These are phyloP conservation scores for Alauda arvensis DNA, from an alignment of 2,797 vertebrate genomes.

Conservation along the genomic window DNA sequence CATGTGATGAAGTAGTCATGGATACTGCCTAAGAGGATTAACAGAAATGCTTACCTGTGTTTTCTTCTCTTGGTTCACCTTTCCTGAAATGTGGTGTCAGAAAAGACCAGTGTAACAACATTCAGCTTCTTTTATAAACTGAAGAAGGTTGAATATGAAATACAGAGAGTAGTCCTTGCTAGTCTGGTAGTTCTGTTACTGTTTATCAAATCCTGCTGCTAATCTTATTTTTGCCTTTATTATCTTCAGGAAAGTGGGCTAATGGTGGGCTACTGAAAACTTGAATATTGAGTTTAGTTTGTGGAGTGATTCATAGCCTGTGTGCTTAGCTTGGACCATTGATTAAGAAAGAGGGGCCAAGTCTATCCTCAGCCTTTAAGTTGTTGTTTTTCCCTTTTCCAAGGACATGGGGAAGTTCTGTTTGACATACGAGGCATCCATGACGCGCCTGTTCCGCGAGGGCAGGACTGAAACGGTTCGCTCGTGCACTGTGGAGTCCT, in stretches of 20 bases:
- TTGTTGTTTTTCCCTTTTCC: not conserved
- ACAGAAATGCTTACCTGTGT: not conserved
- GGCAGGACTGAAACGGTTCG: slow-evolving; percentile 95
- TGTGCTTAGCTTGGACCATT: not conserved
- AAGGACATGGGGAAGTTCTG: slow-evolving; percentile 96
- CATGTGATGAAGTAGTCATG: not conserved
- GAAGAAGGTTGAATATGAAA: not conserved
- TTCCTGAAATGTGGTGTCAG: not conserved
- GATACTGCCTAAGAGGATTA: not conserved
- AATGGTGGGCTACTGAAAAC: not conserved
- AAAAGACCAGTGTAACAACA: not conserved
- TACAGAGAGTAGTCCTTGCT: not conserved
- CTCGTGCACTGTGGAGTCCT: slow-evolving; percentile 87
- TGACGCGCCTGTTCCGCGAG: slow-evolving; percentile 94
- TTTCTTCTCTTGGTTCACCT: not conserved
- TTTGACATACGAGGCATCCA: slow-evolving; percentile 94
- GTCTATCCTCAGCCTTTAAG: not conserved
- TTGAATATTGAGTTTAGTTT: not conserved
- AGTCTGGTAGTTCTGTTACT: not conserved
- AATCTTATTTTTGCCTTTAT: not conserved
- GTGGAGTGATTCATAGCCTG: not conserved
- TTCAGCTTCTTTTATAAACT: not conserved
- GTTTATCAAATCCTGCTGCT: not conserved
- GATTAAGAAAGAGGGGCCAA: not conserved
- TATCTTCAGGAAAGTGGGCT: not conserved